Base-by-base conservation (phyloP, 2,113 vertebrate species). In the Merops nubicus region DNA sequence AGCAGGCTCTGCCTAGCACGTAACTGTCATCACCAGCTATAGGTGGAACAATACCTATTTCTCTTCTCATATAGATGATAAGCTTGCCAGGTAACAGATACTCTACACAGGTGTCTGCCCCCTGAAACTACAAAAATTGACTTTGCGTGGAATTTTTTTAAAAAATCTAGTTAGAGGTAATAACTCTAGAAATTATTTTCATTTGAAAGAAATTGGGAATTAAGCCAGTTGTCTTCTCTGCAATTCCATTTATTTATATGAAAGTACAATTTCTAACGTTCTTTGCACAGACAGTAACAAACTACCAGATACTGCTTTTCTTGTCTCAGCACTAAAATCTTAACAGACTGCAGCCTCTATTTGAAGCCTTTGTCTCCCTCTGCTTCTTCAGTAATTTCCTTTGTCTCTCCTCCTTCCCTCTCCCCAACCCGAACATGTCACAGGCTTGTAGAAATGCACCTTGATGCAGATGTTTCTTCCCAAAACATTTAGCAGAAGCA, bases 321-420 rank as follows among this genome's bases (percentile, higher is more conserved):
- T 45, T 79, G 10, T 60, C 31, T 47, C 31, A 74, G 29, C 28
- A 84, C 11, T 36, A 84, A 84, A 90, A 53, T 67, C 42, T 22
- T 50, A 9, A 26, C 18, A 33, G n/a, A 25, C 10, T 1, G 0
- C 28, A 72, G n/a, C 12, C 7, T 77, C 29, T 26, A 33, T 19
- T 18, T 40, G 25, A 76, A 93, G 17, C 18, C 7, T 51, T 22
- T 50, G 6, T 18, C 11, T n/a, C 43, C 12, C 18, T 59, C 25
- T 56, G 7, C 31, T 86, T 50, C 60, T 74, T 83, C 50, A 42
- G 15, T 56, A 43, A 28, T 70, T 65, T 85, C 29, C 13, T 80
- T 62, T 60, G 16, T 26, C 34, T 86, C 28, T n/a, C n/a, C n/a
- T n/a, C n/a, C n/a, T 89, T 29, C 15, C 51, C 69, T 78, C 45